Evolutionary conservation across 2,888 invertebrate genomes (phyloP), one percentile per base, ranked within the genome.

Genomic region (Andrena hattorfiana): DNA sequence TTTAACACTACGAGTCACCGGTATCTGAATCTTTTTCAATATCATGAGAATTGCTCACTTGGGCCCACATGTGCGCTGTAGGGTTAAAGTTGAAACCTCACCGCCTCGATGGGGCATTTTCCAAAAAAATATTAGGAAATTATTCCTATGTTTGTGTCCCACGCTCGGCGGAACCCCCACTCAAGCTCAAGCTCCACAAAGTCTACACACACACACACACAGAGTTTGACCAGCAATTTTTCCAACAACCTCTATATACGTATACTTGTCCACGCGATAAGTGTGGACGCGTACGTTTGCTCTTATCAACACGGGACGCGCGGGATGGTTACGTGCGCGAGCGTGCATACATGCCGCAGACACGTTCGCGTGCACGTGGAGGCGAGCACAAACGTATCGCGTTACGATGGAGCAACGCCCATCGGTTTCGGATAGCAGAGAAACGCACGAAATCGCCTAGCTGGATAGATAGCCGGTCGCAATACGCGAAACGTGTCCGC

Each of bases 361-460:
- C 51, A 59, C 54, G 30, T 73, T 60, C 71, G 13, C 68, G 48
- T 60, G 51, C 51, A 71, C 48, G 67, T 48, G 60, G 66, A 78
- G 30, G 69, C 81, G 68, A 85, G 88, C 67, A 91, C 90, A 92
- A 90, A 90, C 90, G 90, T 92, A 92, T 92, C 91, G 85, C 85
- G 80, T 92, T 92, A 91, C 92, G 87, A 89, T 81, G 77, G 77
- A 88, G 91, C 87, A 91, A 90, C 90, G 92, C 91, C 92, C 91
- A 91, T 91, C 86, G 87, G 90, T 90, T 89, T 92, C 90, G 87
- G 87, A 90, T 92, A 86, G 90, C 89, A 89, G 81, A 84, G 88
- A 87, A 42, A 79, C 83, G 84, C 79, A 78, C 83, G 80, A 86
- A 88, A 86, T 86, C 85, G 82, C 74, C 87, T 83, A 76, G 71